Conservation (phyloP, 30 jellyfish, hydroid and myxozoan genomes). For the Aurelia sp. region DNA sequence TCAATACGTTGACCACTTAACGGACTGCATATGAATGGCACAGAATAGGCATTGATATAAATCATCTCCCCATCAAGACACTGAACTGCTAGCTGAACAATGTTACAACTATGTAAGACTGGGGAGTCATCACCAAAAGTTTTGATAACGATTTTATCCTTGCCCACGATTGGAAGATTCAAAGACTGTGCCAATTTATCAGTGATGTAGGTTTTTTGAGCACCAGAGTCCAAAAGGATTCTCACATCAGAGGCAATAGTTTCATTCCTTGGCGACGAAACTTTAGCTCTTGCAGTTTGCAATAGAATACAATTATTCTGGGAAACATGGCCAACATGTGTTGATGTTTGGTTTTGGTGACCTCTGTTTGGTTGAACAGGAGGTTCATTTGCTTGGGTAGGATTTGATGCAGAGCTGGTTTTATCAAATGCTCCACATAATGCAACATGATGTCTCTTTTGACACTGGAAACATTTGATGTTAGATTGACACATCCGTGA, state of each 20-base stretch:
- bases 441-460: background rate
- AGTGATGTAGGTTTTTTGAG: constrained; percentile 9
- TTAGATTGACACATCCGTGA: background rate
- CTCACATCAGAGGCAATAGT: background rate
- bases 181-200: background rate
- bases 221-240: background rate
- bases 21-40: constrained; percentile 50
- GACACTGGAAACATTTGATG: constrained; percentile 9
- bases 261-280: background rate
- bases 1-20: constrained; percentile 22
- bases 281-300: constrained; percentile 25
- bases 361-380: background rate
- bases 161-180: constrained; percentile 22
- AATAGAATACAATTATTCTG: background rate
- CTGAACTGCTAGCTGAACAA: constrained; percentile 10
- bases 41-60: constrained; percentile 18
- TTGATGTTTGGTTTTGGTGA: background rate
- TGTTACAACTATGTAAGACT: background rate
- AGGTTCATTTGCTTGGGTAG: background rate
- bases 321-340: background rate
- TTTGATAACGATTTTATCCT: constrained; percentile 10
- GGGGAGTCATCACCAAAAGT: constrained; percentile 43
- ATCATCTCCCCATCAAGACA: constrained; percentile 11
- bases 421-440: background rate
- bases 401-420: background rate